A percentile compares a stretch with the other conserved stretches of the same genome.
phyloP scores from a whole-genome alignment of 2,797 vertebrate genomes.

The Mionectes olivaceus region DNA sequence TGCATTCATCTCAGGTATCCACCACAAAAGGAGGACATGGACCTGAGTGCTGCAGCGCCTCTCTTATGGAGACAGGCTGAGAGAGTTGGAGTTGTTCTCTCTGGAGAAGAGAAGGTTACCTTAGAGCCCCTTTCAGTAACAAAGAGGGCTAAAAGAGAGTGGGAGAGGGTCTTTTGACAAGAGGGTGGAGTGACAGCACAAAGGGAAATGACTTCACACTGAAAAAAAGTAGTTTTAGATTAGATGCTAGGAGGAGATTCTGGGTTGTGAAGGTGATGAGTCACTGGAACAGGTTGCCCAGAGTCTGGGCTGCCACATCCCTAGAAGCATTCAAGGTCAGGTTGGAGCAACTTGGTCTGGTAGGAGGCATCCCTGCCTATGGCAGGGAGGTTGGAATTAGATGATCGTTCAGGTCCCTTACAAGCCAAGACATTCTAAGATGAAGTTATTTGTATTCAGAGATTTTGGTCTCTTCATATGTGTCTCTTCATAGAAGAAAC shows the following conservation, averaged over 20 bases:
- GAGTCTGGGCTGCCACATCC: not conserved
- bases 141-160: not conserved
- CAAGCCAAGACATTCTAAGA: not conserved
- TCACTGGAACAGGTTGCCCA: not conserved
- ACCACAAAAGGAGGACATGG: not conserved
- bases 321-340: not conserved
- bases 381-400: not conserved
- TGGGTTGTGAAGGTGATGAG: not conserved
- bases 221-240: not conserved
- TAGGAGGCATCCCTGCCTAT: not conserved
- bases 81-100: not conserved
- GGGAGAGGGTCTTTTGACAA: not conserved
- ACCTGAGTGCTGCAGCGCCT: not conserved
- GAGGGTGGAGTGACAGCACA: not conserved
- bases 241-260: not conserved
- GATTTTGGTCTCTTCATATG: not conserved
- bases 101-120: not conserved
- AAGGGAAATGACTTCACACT: not conserved
- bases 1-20: not conserved
- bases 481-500: not conserved
- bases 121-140: not conserved
- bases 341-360: not conserved
- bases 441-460: not conserved
- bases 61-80: not conserved
- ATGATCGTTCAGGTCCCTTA: not conserved